phyloP scores from a whole-genome alignment of 1,140 invertebrate species.

The Nephila pilipes region DNA sequence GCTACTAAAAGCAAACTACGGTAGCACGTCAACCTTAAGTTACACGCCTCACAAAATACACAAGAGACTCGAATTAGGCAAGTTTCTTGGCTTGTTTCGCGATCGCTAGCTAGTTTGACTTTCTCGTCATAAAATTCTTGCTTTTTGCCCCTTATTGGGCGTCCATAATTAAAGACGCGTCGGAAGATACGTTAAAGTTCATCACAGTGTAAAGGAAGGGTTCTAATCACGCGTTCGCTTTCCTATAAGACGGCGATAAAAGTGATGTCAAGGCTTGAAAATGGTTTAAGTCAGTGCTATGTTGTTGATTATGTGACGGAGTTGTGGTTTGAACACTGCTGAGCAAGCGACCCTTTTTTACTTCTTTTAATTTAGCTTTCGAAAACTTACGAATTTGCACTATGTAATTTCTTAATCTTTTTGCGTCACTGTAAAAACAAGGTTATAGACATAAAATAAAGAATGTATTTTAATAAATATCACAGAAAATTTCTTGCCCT shows the following conservation, averaged over 20 bases:
- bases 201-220: background rate
- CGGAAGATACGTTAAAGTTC: background rate
- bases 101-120: slow-evolving; percentile 49
- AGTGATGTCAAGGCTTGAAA: background rate
- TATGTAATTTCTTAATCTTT: too few species aligned
- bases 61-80: slow-evolving; percentile 49
- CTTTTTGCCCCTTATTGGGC: background rate
- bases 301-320: background rate
- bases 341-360: background rate
- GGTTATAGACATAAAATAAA: too few species aligned
- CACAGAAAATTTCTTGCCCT: too few species aligned
- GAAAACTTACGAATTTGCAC: too few species aligned
- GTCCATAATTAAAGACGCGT: slow-evolving; percentile 43
- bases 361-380: background rate
- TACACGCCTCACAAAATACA: slow-evolving; percentile 57
- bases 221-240: slow-evolving; percentile 53
- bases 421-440: too few species aligned
- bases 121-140: slow-evolving; percentile 50
- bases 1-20: slow-evolving; percentile 16
- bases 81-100: background rate
- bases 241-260: slow-evolving; percentile 28
- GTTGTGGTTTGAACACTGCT: background rate
- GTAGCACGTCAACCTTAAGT: slow-evolving; percentile 26
- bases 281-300: background rate
- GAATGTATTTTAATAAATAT: too few species aligned